These are phyloP conservation scores for Gorilla gorilla DNA, from an alignment of 2,113 vertebrate species.

Conservation along the genomic window DNA sequence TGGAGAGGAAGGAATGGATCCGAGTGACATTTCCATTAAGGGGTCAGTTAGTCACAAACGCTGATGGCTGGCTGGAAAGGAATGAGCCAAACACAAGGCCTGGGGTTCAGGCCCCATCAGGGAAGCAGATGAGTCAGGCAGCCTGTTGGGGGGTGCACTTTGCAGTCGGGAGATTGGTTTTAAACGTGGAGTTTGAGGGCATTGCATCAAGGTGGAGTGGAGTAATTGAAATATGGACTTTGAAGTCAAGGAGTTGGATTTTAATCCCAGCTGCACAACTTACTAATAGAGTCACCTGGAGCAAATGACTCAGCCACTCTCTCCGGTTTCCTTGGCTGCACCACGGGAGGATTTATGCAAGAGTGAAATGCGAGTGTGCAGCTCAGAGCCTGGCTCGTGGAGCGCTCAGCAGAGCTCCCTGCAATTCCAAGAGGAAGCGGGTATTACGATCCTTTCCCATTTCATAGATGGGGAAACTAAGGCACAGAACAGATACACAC, in stretches of 20 bases:
- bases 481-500: not conserved
- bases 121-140: not conserved
- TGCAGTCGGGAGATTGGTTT: not conserved
- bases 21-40: not conserved
- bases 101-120: not conserved
- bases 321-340: not conserved
- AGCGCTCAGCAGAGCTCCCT: not conserved
- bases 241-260: not conserved
- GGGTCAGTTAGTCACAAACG: not conserved
- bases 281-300: not conserved
- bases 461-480: not conserved
- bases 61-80: not conserved
- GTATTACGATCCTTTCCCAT: too few relatives aligned
- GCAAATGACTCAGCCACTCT: slow-evolving; percentile 3
- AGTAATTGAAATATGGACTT: not conserved
- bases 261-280: not conserved
- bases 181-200: not conserved
- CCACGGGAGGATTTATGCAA: not conserved
- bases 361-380: not conserved
- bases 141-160: not conserved
- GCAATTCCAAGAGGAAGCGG: too few relatives aligned
- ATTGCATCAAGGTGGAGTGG: not conserved
- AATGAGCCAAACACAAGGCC: not conserved
- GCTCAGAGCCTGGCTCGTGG: not conserved
- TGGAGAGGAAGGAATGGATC: not conserved